Evolutionary conservation across 2,888 invertebrate species (phyloP).

Genomic region (Conus canariensis): DNA sequence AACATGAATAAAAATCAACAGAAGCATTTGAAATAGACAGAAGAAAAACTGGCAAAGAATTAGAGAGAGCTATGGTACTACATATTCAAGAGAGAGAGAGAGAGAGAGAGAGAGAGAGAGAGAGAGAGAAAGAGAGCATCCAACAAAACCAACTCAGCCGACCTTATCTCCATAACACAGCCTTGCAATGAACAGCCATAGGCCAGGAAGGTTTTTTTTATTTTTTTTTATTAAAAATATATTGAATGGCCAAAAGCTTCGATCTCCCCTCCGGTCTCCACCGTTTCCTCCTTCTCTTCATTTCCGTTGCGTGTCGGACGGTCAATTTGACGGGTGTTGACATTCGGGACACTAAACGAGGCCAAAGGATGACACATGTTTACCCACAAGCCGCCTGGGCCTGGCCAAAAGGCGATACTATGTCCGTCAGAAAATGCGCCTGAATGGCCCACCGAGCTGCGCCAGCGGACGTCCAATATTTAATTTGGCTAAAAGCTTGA

Average conservation of each 20-base stretch:
- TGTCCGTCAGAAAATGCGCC: constrained; percentile 42
- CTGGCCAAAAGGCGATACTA: constrained; percentile 47
- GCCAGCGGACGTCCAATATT: constrained; percentile 40
- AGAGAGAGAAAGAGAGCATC: neutral
- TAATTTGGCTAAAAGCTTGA: constrained; percentile 44
- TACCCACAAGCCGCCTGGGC: constrained; percentile 28
- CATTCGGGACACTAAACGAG: constrained; percentile 50
- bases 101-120: neutral
- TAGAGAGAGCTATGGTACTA: no score
- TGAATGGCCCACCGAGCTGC: constrained; percentile 31
- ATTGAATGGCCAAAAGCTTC: constrained; percentile 23
- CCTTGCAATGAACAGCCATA: neutral
- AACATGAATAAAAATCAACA: no score
- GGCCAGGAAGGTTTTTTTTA: no score
- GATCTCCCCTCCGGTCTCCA: neutral
- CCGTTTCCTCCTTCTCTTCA: constrained; percentile 41
- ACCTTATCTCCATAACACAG: neutral
- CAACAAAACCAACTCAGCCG: neutral
- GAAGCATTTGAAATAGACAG: no score
- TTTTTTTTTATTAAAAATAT: neutral
- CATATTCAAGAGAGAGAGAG: neutral
- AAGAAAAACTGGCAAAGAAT: no score
- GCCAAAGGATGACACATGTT: constrained; percentile 47
- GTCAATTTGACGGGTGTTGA: constrained; percentile 49
- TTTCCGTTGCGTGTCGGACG: constrained; percentile 49